Base-by-base conservation (phyloP, 2,888 invertebrate genomes). In the Cheilosia variabilis region DNA sequence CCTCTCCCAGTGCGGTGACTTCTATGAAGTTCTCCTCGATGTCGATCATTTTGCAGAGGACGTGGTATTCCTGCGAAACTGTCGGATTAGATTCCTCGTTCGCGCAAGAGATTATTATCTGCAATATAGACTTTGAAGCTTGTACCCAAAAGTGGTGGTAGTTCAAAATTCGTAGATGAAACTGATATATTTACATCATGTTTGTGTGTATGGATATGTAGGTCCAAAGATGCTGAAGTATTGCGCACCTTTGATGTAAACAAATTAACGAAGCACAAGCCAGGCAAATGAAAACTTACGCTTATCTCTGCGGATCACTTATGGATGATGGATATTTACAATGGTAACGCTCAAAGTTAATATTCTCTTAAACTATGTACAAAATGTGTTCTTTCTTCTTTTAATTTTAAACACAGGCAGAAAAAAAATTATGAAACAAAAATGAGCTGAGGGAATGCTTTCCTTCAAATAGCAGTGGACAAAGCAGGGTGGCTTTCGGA, bases 101-200 rank as follows among this genome's bases (percentile, higher is more conserved):
- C 0, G 97, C 97, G 90, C 97, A 97, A 0, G 98, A 98, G 3
- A 98, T 96, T 63, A 99, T 96, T 81, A 98, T 96, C 96, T 97
- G 91, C 15, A 92, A 83, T 15, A 10, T 9, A 53, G 31, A 57
- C 73, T 63, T 55, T 5, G 27, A 57, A 27, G 31, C 43, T 80
- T 65, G 41, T 71, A 53, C 31, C n/a, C 37, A 13, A 13, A 13
- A 37, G 13, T 37, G 37, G 13, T 4, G 37, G 4, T 37, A 13
- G 13, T 13, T n/a, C 19, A 4, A 15, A n/a, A 15, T 15, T 24
- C n/a, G 19, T 66, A 27, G 43, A n/a, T 65, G 22, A 22, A n/a
- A 62, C 58, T 63, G 62, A 17, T 41, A 57, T 83, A 73, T 79
- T 84, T 79, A 78, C 73, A 84, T 37, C 37, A 37, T 37, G 37